phyloP scores from a whole-genome alignment of 1,140 invertebrate species.

The Vanessa tameamea region DNA sequence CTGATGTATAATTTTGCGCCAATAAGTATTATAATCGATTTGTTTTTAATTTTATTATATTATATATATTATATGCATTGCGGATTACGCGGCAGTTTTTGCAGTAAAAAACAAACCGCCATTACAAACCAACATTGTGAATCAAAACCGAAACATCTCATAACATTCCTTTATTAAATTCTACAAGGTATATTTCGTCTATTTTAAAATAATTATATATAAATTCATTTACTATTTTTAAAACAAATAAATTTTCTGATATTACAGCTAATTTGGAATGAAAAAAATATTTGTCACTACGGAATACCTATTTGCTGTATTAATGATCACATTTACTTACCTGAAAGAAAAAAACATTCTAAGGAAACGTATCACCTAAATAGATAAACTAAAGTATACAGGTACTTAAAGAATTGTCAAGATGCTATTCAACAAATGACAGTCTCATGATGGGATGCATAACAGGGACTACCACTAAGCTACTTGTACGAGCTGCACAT shows the following conservation, averaged over 20 bases:
- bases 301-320: neutral
- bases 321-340: constrained; percentile 24
- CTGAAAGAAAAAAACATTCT: constrained; percentile 22
- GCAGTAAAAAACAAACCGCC: constrained; percentile 9
- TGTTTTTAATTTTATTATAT: constrained; percentile 47
- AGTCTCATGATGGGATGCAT: constrained; percentile 65
- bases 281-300: neutral
- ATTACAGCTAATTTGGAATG: neutral
- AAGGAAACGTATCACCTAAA: constrained; percentile 14
- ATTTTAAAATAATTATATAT: neutral
- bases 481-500: constrained; percentile 60
- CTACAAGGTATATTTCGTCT: neutral
- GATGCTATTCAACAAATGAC: constrained; percentile 44
- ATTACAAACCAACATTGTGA: neutral
- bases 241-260: neutral
- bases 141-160: neutral
- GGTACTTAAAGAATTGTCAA: constrained; percentile 34
- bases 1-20: constrained; percentile 27
- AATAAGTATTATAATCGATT: constrained; percentile 12
- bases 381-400: constrained; percentile 29
- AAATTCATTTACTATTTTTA: neutral
- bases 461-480: constrained; percentile 68
- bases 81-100: constrained; percentile 71
- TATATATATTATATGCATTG: constrained; percentile 66
- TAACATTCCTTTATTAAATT: neutral